Evolutionary conservation across 1,140 invertebrate species (phyloP), one percentile per base, ranked within the genome.

Genomic region (Stegodyphus mimosarum): DNA sequence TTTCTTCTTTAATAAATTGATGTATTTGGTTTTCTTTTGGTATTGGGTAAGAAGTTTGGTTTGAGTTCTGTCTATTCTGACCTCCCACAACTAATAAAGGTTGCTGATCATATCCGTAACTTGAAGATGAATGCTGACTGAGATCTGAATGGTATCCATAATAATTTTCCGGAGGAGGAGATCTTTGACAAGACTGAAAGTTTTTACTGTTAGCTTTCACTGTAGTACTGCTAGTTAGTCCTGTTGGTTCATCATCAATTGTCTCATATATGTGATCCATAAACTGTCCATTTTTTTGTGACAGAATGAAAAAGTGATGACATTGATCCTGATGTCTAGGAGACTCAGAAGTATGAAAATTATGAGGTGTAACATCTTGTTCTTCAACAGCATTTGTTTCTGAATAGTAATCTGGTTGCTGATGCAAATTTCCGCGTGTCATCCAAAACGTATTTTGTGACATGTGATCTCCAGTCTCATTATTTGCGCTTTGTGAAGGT

Each of bases 241-340:
- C 71, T 18, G 71, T 49, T 60, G 55, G 9, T 60, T 60, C 9
- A 10, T 88, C 87, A 76, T 87, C 87, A 74, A 88, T 88, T 15
- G 87, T 78, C 80, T 88, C 87, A 87, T 88, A 88, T 53, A 88
- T 88, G 33, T 88, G 87, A 86, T 88, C 87, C 63, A 75, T 33
- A 71, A 72, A 84, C 49, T 87, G 87, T 6, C 80, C 74, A 83
- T 33, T 33, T 33, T 71, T 70, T 69, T 83, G 76, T n/a, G 73
- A 55, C 7, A 63, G 18, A 18, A 71, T 10, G 52, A 77, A 72
- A 71, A 71, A 85, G 3, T 85, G 64, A n/a, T 55, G 64, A 5
- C 48, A 49, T 66, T 64, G 33, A 33, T 33, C 63, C n/a, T 71
- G 53, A 50, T 64, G 17, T 15, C 53, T 13, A 60, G 55, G 18